phyloP scores from a whole-genome alignment of 2,113 vertebrate genomes.

The Amblyornis subalaris region DNA sequence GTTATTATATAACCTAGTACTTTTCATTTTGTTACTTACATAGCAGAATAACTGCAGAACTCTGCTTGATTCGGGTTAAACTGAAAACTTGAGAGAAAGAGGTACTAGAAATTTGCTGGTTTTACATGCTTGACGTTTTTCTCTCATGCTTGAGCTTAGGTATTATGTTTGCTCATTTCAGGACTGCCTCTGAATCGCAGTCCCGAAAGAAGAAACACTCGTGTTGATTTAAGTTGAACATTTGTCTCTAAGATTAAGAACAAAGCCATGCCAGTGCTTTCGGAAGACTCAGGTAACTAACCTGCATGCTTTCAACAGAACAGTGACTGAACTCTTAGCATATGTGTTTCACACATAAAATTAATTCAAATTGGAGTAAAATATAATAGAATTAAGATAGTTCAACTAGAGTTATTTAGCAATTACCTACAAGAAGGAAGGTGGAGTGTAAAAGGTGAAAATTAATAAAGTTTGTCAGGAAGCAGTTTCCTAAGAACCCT shows the following conservation, averaged over 20 bases:
- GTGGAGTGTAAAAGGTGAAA: background rate
- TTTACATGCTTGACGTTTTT: background rate
- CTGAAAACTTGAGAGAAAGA: background rate
- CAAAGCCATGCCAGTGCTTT: slow-evolving; percentile 84
- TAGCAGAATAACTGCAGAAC: background rate
- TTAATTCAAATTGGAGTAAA: background rate
- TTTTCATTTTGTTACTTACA: background rate
- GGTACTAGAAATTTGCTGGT: background rate
- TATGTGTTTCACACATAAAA: background rate
- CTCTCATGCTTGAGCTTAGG: background rate
- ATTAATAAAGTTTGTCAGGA: background rate
- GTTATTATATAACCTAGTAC: background rate
- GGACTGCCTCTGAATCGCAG: background rate
- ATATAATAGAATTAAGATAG: background rate
- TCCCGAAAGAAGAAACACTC: background rate
- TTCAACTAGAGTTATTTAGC: background rate
- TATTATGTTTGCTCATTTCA: background rate
- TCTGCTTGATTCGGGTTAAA: background rate
- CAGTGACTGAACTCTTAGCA: background rate
- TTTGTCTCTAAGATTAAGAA: background rate
- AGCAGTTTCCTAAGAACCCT: background rate
- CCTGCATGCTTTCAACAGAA: background rate
- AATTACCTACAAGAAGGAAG: background rate
- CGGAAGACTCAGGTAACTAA: slow-evolving; percentile 81
- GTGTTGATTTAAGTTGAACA: background rate